Evolutionary conservation across 2,888 invertebrate genomes (phyloP), one percentile per base, ranked within the genome.

Genomic region (Mantis religiosa): DNA sequence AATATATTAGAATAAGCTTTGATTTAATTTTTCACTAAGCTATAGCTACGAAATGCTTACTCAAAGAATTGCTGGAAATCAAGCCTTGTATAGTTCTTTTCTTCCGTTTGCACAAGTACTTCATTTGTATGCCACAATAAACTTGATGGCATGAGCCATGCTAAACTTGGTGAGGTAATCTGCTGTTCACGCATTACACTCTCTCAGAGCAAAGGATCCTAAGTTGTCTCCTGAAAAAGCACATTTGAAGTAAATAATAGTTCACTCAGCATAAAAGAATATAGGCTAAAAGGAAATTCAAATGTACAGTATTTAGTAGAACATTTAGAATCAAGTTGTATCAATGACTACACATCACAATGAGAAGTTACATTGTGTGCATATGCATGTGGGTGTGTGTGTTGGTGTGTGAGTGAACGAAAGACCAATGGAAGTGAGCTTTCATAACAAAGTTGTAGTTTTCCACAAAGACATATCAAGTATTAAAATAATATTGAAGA

Each of bases 131-230:
- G 95, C 99, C 99, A 99, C 93, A 98, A 97, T 86, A 96, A 94
- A 89, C 96, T 95, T 8, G 97, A 97, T 0, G 99, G 99, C 93
- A 99, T 94, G 86, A 99, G 94, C 97, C 98, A 99, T n/a, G 99
- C 97, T 25, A 99, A 95, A 91, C 99, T 99, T 0, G 99, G 98
- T 92, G 97, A 97, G 25, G 98, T 97, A 90, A 99, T 97, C 94
- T 99, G 99, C 94, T 98, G 97, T 89, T 95, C 94, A 90, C 97
- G 95, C 92, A 99, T 95, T 89, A 96, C 95, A 92, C 96, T 96
- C 90, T 97, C 97, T 96, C 87, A 99, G 94, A 88, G 98, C 95
- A 92, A 96, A 96, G 1, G 98, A 97, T 90, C 99, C 98, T 90
- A 99, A 95, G 93, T 98, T 97, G 93, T 99, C 99, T 89, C 99